Evolutionary conservation across 35 echinoderm and acorn worm genomes (phyloP), one percentile per base, ranked within the genome.

Genomic region (Eucidaris tribuloides): DNA sequence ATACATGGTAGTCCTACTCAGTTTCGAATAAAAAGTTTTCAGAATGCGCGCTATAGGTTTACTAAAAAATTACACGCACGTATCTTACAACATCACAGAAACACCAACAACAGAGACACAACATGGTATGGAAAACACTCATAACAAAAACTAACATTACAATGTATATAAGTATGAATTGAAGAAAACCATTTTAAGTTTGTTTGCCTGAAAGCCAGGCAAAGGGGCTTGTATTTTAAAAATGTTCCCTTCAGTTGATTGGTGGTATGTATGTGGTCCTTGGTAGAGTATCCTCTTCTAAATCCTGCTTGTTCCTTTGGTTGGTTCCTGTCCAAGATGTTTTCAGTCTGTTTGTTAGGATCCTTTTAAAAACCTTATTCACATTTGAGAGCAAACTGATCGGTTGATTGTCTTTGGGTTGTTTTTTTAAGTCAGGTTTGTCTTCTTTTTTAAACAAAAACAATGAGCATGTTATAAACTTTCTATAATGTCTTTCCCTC

Each of bases 301-400:
- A 62, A 83, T 1, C 80, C 80, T 18, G 58, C 80, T 15, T 83
- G 60, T 42, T 83, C 60, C 32, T 40, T 83, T 42, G 80, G 80
- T 38, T 83, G 80, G 28, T 83, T 83, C 0, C 9, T 40, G 34
- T 83, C 80, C 32, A 83, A 39, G 2, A 62, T 83, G 38, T 3
- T 63, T 83, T 83, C 33, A 83, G 22, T 63, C 80, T 5, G 25
- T 41, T 83, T 1, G 60, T 83, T 5, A 83, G 20, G 3, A 63
- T 83, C 44, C 35, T 83, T 62, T 55, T 83, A 33, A 65, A 83
- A 2, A 83, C 34, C 32, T 83, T 83, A 39, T 83, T 64, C 14
- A 64, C 2, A 23, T 83, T 83, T 83, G 81, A 83, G 27, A 83
- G 34, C 7, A 64, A 45, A 65, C 81, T 83, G 35, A 64, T 83